Base-by-base conservation (phyloP, 2,797 vertebrate species). In the Hirundo rustica region DNA sequence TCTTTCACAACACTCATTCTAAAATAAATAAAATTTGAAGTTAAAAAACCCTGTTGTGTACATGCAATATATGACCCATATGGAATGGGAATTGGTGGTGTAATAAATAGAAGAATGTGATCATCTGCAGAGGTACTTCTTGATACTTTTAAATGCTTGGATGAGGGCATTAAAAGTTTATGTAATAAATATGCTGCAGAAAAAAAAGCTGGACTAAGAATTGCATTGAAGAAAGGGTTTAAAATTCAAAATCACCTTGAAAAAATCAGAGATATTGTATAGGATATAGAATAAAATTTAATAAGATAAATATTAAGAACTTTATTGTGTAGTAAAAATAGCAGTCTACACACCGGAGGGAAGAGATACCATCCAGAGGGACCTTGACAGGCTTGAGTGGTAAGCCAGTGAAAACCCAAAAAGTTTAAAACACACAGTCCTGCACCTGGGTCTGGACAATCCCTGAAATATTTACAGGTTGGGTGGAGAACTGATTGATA, bases 21-120 rank as follows among this genome's bases (percentile, higher is more conserved):
- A 40, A 73, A 60, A 26, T 47, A 19, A 66, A 53, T 29, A 30
- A 30, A 47, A 47, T 40, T 13, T 7, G 8, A 60, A 34, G 5
- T 30, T 16, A 16, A 48, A 70, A 45, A 50, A 12, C 11, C 51
- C 11, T 38, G 16, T 16, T 66, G 7, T 61, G 4, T 17, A 38
- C 8, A 9, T 62, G 9, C 1, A 54, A 16, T 57, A 50, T 4
- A 50, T 4, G 17, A 32, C 3, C 42, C 47, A 12, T 17, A 45
- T 0, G 0, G 20, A 51, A 5, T 32, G 4, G 18, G 5, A 70
- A 38, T 11, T 12, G 2, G 9, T 29, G 4, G 2, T 34, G 32
- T 67, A 68, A 79, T 32, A 71, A 66, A 62, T 0, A 58, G 14
- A 36, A 68, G 19, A 78, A 48, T 40, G 1, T 13, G 7, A 14